phyloP scores from a whole-genome alignment of 2,797 vertebrate species.

The Melanitta fusca region DNA sequence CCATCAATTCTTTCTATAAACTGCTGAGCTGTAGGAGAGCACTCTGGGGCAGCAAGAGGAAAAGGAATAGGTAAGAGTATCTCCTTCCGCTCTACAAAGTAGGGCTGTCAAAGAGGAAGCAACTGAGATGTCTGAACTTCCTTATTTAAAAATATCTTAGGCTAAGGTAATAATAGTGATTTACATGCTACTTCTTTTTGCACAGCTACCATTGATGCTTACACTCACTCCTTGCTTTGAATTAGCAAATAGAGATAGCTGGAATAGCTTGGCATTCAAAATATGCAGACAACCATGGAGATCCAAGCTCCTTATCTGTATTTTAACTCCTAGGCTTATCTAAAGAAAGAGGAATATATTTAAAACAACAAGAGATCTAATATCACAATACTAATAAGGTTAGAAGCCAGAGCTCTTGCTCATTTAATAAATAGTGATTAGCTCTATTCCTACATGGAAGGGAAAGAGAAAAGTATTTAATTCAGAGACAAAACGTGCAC shows the following conservation, averaged over 20 bases:
- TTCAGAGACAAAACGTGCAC: background rate
- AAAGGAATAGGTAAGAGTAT: background rate
- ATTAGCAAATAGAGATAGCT: background rate
- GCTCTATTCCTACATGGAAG: background rate
- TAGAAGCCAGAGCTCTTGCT: background rate
- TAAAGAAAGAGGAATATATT: background rate
- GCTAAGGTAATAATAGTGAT: background rate
- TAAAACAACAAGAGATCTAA: background rate
- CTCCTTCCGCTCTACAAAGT: background rate
- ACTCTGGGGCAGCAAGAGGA: background rate
- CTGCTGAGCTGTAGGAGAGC: background rate
- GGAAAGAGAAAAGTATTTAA: background rate
- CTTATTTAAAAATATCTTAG: background rate
- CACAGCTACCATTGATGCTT: background rate
- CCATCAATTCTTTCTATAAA: background rate
- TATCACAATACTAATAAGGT: background rate
- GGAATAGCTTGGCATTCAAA: background rate
- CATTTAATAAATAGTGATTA: constrained; percentile 24
- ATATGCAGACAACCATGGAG: background rate
- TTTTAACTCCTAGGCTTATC: background rate
- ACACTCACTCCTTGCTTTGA: background rate
- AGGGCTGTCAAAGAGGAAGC: background rate
- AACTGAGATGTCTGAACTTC: background rate
- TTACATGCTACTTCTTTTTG: background rate
- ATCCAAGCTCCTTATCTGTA: background rate